phyloP scores from a whole-genome alignment of 2,113 vertebrate species.

The Aptenodytes forsteri region DNA sequence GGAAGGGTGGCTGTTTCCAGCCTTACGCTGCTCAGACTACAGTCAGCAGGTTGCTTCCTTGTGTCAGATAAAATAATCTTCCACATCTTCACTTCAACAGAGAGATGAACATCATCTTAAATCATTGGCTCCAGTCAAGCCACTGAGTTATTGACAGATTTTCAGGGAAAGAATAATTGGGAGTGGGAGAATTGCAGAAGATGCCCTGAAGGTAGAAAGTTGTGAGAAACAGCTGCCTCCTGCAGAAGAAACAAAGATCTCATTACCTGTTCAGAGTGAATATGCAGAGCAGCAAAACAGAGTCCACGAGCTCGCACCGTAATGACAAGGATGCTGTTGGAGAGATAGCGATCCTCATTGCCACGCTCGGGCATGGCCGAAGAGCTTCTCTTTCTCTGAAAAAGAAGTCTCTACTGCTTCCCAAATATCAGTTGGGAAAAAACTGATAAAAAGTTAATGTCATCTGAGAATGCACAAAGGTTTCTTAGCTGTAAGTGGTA shows the following conservation, averaged over 20 bases:
- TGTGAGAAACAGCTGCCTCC: background rate
- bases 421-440: background rate
- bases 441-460: background rate
- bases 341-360: rapidly evolving
- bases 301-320: background rate
- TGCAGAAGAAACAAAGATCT: background rate
- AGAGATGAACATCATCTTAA: too few species aligned
- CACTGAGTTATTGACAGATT: background rate
- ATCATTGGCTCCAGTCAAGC: background rate
- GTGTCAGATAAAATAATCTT: background rate
- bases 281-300: rapidly evolving
- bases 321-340: rapidly evolving
- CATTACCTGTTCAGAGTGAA: rapidly evolving
- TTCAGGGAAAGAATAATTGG: background rate
- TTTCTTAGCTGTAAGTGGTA: background rate
- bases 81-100: too few species aligned
- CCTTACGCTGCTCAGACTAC: background rate
- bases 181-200: background rate
- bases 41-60: background rate
- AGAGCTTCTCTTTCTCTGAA: background rate
- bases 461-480: background rate
- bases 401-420: background rate
- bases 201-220: background rate
- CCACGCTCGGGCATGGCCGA: background rate
- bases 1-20: background rate